A percentile compares a stretch with the other conserved stretches of the same genome.
These are phyloP conservation scores for Abscondita cerata DNA, from an alignment of 2,888 invertebrate genomes.

Conservation along the genomic window DNA sequence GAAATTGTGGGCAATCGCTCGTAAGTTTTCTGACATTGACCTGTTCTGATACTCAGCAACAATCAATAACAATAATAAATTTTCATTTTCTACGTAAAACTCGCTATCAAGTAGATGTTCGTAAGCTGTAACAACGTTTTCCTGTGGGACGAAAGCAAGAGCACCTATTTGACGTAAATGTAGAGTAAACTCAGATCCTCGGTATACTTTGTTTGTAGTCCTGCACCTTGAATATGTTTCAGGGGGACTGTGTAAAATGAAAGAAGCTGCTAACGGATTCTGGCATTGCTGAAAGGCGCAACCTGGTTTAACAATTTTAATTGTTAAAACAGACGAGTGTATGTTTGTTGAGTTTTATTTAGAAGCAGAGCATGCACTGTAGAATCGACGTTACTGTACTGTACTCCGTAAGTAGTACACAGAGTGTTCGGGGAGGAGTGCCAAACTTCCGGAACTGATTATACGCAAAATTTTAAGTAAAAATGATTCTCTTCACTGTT, in stretches of 20 bases:
- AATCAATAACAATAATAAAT: neutral
- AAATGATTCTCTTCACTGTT: no score
- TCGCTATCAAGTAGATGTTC: conserved; percentile 14
- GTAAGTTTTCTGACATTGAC: neutral
- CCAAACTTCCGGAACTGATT: no score
- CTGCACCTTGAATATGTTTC: neutral
- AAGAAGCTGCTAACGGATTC: neutral
- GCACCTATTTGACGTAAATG: conserved; percentile 17
- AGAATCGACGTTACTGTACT: neutral
- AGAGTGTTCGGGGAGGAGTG: no score
- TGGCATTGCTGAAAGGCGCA: neutral
- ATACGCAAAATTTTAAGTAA: no score
- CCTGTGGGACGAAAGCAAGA: conserved; percentile 20
- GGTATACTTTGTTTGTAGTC: neutral
- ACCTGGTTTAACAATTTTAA: neutral
- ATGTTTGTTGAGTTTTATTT: neutral
- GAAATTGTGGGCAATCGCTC: conserved; percentile 1
- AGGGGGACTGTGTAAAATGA: neutral
- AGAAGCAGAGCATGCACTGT: neutral
- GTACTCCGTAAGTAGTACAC: neutral
- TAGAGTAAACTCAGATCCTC: conserved; percentile 19
- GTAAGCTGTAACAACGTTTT: conserved; percentile 16
- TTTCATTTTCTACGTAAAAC: conserved; percentile 13
- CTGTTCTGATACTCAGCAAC: neutral
- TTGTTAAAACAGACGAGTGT: neutral